Evolutionary conservation across 2,797 vertebrate species (phyloP).

Genomic region (Acanthiza pusilla): DNA sequence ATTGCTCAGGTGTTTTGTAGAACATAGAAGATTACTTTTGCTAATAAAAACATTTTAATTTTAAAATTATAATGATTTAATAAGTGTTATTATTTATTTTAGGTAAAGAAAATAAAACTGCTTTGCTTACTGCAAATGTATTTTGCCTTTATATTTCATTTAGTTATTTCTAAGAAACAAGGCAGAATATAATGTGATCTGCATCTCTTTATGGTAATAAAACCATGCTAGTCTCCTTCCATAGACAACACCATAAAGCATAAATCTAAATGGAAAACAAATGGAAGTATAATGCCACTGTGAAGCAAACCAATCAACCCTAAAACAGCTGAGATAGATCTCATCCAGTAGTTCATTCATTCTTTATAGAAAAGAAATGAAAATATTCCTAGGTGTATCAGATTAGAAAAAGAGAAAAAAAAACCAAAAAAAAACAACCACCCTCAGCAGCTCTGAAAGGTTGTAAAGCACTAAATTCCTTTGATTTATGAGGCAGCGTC

Average conservation of each 20-base stretch:
- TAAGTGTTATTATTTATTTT: not conserved
- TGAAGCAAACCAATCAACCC: slow-evolving; percentile 59
- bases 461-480: slow-evolving; percentile 66
- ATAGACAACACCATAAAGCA: slow-evolving; percentile 55
- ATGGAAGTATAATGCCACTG: slow-evolving; percentile 34
- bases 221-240: slow-evolving; percentile 42
- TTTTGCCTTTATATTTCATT: slow-evolving; percentile 2
- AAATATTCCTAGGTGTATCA: slow-evolving; percentile 64
- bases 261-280: slow-evolving; percentile 61
- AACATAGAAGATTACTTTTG: not conserved
- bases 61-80: not conserved
- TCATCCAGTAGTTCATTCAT: slow-evolving; percentile 55
- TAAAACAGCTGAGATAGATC: slow-evolving; percentile 57
- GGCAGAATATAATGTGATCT: slow-evolving; percentile 38
- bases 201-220: slow-evolving; percentile 66
- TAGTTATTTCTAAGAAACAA: slow-evolving; percentile 7
- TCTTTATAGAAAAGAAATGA: slow-evolving; percentile 61
- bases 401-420: not conserved
- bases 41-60: not conserved
- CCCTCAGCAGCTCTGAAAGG: slow-evolving; percentile 32
- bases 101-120: not conserved
- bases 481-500: slow-evolving; percentile 71
- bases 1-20: not conserved
- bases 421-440: not conserved
- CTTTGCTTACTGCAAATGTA: not conserved